Conservation (phyloP, 2,888 invertebrate genomes). For the Pseudococcus longispinus region DNA sequence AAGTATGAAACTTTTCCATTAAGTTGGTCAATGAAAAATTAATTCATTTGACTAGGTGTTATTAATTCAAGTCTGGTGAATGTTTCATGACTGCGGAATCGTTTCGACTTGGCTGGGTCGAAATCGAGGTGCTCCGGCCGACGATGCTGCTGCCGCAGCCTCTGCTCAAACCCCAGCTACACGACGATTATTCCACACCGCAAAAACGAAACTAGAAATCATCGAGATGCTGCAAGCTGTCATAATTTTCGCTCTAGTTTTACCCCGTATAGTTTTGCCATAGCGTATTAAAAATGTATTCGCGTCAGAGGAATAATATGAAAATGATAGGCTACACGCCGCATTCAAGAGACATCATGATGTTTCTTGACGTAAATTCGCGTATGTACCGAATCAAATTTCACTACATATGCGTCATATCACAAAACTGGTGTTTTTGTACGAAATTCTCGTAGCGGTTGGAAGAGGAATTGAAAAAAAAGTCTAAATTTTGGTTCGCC, state of each 20-base stretch:
- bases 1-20: constrained; percentile 17
- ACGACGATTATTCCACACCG: neutral
- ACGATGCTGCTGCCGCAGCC: neutral
- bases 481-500: neutral
- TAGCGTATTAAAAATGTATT: constrained; percentile 8
- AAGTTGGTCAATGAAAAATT: constrained; percentile 25
- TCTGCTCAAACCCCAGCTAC: neutral
- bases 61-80: constrained; percentile 11
- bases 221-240: constrained; percentile 17
- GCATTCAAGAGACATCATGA: neutral
- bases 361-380: neutral
- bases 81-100: constrained; percentile 22
- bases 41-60: constrained; percentile 4
- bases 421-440: neutral
- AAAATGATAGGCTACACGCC: neutral
- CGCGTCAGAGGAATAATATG: neutral
- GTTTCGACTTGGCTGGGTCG: neutral
- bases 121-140: neutral
- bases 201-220: neutral
- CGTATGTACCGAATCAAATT: neutral
- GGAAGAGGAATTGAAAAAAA: neutral
- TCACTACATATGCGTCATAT: neutral
- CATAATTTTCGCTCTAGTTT: constrained; percentile 2
- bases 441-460: neutral
- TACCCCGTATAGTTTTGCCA: neutral